Base-by-base conservation (phyloP, 2,797 vertebrate genomes). In the Myioborus melanocephalus region DNA sequence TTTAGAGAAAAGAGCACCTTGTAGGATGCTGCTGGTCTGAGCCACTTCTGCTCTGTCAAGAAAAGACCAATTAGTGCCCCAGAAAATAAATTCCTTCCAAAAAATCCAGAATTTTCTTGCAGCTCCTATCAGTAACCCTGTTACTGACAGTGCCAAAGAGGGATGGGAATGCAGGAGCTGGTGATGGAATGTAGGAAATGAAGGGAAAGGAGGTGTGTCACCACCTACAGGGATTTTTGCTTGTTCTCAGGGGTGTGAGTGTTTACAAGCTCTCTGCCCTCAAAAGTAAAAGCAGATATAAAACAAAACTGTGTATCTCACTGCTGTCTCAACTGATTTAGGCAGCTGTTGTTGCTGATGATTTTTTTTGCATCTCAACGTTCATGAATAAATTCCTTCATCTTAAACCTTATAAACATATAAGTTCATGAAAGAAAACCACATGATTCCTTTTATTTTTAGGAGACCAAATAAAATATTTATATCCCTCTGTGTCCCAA, bases 401-500 rank as follows among this genome's bases (percentile, higher is more conserved):
- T 96, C 91, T 93, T 90, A 94, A 97, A 90, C 75, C 84, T 75
- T 87, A 87, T 57, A 95, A 96, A 95, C 80, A 77, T 82, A 93
- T 50, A 93, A 72, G 86, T 83, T 93, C 95, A 94, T 96, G 87
- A 96, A 97, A 96, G 92, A 96, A 88, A 89, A 79, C 75, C 90
- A 91, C 55, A 85, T 11, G 39, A 91, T 34, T 96, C 61, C 47
- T 96, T 97, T 97, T 97, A 97, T 95, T 97, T 97, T 97, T 97
- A 96, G 96, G 93, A 95, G 90, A 83, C 37, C 8, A 30, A 92
- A 96, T 98, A 94, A 97, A 98, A 97, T 96, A 97, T 98, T 97
- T 95, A 97, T 93, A 70, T 65, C 72, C 63, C 71, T 94, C 91
- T 87, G 43, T 75, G 93, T 94, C 96, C 95, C 95, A 96, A 95